Base-by-base conservation (phyloP, 2,113 vertebrate species). In the Callionymus lyra region DNA sequence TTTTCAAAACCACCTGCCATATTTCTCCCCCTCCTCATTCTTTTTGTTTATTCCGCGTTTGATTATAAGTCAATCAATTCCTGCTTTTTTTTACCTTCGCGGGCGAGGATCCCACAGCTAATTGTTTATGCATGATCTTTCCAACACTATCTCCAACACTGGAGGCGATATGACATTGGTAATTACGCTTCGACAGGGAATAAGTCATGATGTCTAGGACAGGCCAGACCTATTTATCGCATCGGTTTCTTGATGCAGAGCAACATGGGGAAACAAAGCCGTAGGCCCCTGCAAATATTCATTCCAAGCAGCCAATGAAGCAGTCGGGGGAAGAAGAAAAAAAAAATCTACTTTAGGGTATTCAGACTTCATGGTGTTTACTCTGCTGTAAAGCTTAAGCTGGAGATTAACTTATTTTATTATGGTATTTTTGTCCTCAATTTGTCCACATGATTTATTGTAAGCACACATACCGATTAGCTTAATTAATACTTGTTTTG, bases 261-360 rank as follows among this genome's bases (percentile, higher is more conserved):
- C 44, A 78, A 70, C 70, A 68, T 44, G 45, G 68, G 55, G 68
- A 72, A 77, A 76, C 63, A 80, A 74, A 47, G 50, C 74, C 68
- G 47, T 34, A 37, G 71, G 74, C 67, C 55, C 60, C 17, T 43
- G 59, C 57, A 73, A 58, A 75, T 81, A 72, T 69, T 68, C 59
- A 73, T 56, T 71, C 51, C 43, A 65, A 76, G 73, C 65, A 56
- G 55, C 50, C 38, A 17, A 58, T 44, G 58, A 72, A 76, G 65
- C 45, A 48, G 49, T 27, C 8, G 31, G 50, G n/a, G n/a, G n/a
- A n/a, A n/a, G n/a, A n/a, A n/a, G n/a, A 77, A 56, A 45, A 58
- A 27, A 27, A 5, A 8, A 27, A 27, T 27, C 21, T 27, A 27
- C 21, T 27, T 27, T 27, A 8, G 21, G 21, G 8, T 27, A 27